These are phyloP conservation scores for Blastomussa wellsi DNA, from an alignment of 92 coral and sea anemone species.

Conservation along the genomic window DNA sequence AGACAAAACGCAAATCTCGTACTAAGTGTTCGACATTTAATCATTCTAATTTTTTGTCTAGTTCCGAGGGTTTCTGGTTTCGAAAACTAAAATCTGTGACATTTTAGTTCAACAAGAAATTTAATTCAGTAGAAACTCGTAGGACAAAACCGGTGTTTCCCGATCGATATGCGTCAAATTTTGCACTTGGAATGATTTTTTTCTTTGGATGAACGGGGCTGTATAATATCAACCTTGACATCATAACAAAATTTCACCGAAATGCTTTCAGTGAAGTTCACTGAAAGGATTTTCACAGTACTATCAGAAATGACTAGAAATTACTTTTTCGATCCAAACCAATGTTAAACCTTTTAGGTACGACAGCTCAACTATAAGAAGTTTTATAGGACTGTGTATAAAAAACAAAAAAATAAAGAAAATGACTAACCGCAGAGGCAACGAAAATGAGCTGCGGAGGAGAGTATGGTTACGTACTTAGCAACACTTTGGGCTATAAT, in stretches of 20 bases:
- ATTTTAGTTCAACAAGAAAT: too few relatives aligned
- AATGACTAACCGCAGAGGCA: neutral
- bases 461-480: neutral
- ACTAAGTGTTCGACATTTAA: too few relatives aligned
- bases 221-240: neutral
- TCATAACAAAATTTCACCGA: neutral
- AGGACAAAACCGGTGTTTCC: too few relatives aligned
- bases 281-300: neutral
- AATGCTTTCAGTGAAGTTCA: neutral
- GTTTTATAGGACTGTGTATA: neutral
- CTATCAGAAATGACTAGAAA: neutral
- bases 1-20: neutral
- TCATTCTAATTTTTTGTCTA: too few relatives aligned
- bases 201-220: neutral
- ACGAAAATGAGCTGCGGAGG: neutral
- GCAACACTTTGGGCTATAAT: neutral
- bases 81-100: too few relatives aligned
- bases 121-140: too few relatives aligned
- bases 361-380: too few relatives aligned
- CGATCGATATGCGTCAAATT: too few relatives aligned
- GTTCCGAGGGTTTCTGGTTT: too few relatives aligned
- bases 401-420: neutral
- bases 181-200: too few relatives aligned
- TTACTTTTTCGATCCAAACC: neutral
- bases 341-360: too few relatives aligned